phyloP scores from a whole-genome alignment of 2,888 invertebrate genomes.

The Exocentrus adspersus region DNA sequence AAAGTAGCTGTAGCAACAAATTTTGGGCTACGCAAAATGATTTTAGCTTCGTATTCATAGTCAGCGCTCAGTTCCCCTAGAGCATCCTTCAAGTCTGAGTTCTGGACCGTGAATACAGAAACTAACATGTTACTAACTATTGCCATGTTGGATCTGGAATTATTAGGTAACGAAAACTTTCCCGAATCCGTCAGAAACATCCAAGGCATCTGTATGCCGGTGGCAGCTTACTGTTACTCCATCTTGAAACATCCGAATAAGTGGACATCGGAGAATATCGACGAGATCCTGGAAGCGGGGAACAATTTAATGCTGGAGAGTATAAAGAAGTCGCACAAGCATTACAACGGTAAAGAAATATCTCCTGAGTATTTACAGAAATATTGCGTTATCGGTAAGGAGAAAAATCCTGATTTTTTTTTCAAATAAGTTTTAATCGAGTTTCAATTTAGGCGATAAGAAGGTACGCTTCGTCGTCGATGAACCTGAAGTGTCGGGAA shows the following conservation, averaged over 20 bases:
- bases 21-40: no score
- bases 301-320: slow-evolving; percentile 64
- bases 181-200: slow-evolving; percentile 52
- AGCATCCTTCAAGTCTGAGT: no score
- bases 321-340: slow-evolving; percentile 53
- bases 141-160: not conserved
- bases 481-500: slow-evolving; percentile 60
- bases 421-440: no score
- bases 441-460: slow-evolving; percentile 53
- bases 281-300: slow-evolving; percentile 68
- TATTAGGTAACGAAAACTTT: slow-evolving; percentile 55
- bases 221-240: slow-evolving; percentile 69
- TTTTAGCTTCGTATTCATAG: no score
- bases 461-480: slow-evolving; percentile 60
- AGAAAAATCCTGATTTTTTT: no score
- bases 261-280: slow-evolving; percentile 72
- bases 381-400: slow-evolving; percentile 63
- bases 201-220: slow-evolving; percentile 69
- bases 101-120: no score
- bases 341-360: slow-evolving; percentile 50
- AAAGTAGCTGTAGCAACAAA: no score
- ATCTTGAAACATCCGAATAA: slow-evolving; percentile 69
- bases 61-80: no score
- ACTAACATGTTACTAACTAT: not conserved
- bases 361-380: slow-evolving; percentile 63